Evolutionary conservation across 2,113 vertebrate genomes (phyloP).

Genomic region (Harpagus bidentatus): DNA sequence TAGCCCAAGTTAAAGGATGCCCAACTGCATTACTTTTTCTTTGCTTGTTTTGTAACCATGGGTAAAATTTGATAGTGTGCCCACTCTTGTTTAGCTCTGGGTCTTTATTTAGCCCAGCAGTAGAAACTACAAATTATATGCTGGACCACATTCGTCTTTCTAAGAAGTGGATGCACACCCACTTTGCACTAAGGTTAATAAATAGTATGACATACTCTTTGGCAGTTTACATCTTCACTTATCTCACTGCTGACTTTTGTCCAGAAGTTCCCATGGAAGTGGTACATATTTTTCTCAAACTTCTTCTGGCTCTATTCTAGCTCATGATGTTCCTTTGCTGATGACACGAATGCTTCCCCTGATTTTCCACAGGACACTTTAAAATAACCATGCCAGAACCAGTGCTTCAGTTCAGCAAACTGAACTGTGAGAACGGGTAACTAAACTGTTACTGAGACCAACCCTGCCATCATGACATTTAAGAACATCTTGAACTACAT

Average conservation of each 20-base stretch:
- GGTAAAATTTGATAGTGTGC: not conserved
- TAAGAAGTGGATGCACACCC: not conserved
- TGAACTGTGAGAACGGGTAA: not conserved
- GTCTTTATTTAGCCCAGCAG: not conserved
- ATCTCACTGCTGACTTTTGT: not conserved
- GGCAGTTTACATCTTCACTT: not conserved
- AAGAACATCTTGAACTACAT: not conserved
- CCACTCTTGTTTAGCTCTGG: not conserved
- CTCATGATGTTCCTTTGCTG: not conserved
- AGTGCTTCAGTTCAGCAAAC: not conserved
- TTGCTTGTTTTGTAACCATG: not conserved
- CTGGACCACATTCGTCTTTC: not conserved
- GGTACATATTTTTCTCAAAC: not conserved
- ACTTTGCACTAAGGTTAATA: not conserved
- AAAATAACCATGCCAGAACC: not conserved
- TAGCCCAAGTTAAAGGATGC: not conserved
- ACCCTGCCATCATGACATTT: not conserved
- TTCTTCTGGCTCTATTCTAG: slow-evolving; percentile 5
- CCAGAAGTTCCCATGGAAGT: not conserved
- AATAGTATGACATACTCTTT: not conserved
- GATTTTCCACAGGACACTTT: not conserved
- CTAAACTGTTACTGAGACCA: not conserved
- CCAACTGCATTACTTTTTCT: not conserved
- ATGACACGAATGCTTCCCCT: not conserved
- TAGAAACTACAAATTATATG: not conserved